These are phyloP conservation scores for Silurus lanzhouensis DNA, from an alignment of 2,797 vertebrate species.

Conservation along the genomic window DNA sequence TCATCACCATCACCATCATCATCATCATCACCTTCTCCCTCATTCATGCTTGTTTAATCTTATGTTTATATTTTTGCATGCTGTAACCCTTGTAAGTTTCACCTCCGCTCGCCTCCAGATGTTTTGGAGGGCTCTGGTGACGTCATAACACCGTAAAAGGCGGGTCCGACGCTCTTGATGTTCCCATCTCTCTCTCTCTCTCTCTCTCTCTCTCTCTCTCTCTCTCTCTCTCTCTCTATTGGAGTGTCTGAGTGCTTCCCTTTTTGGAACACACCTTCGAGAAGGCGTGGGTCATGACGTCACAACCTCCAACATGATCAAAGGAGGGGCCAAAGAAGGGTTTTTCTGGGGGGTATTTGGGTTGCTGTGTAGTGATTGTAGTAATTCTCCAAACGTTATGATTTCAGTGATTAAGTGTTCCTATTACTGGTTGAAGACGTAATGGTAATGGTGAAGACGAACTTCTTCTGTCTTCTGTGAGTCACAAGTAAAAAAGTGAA, in stretches of 20 bases:
- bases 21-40: not conserved
- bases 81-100: not conserved
- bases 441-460: too few species aligned
- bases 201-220: not conserved
- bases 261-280: not conserved
- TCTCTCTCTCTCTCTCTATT: not conserved
- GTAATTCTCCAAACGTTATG: too few species aligned
- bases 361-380: not conserved
- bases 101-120: constrained; percentile 24
- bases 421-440: too few species aligned
- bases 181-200: not conserved
- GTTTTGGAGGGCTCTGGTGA: constrained; percentile 51
- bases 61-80: not conserved
- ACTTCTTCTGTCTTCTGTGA: too few species aligned
- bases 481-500: too few species aligned
- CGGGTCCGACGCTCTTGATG: constrained; percentile 11
- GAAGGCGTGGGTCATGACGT: constrained; percentile 5
- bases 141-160: constrained; percentile 56
- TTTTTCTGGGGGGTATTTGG: not conserved
- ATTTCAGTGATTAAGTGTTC: too few species aligned
- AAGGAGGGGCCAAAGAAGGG: too few species aligned
- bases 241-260: not conserved
- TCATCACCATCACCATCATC: not conserved
- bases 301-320: not conserved
- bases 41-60: not conserved